phyloP scores from a whole-genome alignment of 1,140 invertebrate genomes.

The Macrobrachium nipponense region DNA sequence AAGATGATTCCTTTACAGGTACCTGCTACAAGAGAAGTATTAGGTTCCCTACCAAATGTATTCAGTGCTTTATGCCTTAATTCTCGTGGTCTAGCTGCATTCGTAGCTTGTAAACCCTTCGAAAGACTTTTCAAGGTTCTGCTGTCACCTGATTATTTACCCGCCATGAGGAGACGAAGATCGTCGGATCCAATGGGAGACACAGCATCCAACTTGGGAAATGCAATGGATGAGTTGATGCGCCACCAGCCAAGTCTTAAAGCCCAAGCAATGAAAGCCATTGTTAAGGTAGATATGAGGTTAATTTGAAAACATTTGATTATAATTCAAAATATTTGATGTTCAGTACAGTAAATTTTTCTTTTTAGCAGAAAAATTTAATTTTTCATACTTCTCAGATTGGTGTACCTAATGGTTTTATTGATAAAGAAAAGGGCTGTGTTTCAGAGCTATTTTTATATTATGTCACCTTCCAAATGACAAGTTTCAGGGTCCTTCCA shows the following conservation, averaged over 20 bases:
- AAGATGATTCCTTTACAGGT: slow-evolving; percentile 70
- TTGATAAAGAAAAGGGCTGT: too few relatives aligned
- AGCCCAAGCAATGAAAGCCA: slow-evolving; percentile 82
- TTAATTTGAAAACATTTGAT: too few relatives aligned
- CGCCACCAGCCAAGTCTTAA: slow-evolving; percentile 90
- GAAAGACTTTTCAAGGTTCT: slow-evolving; percentile 83
- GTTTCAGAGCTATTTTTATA: neutral
- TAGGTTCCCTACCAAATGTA: slow-evolving; percentile 90
- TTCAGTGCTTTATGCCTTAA: slow-evolving; percentile 93
- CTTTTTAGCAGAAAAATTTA: too few relatives aligned
- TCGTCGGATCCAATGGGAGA: slow-evolving; percentile 87
- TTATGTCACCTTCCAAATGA: neutral
- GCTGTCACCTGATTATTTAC: slow-evolving; percentile 84
- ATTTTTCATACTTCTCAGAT: neutral
- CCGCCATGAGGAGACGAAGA: slow-evolving; percentile 85
- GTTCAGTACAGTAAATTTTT: too few relatives aligned
- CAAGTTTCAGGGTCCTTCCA: neutral
- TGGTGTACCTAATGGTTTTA: too few relatives aligned
- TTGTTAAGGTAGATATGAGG: slow-evolving; percentile 74
- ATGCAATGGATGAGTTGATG: slow-evolving; percentile 94
- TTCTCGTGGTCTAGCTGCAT: slow-evolving; percentile 82
- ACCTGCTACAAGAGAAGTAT: slow-evolving; percentile 88
- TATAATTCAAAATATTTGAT: too few relatives aligned
- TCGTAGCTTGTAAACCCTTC: slow-evolving; percentile 86
- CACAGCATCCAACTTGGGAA: slow-evolving; percentile 90